Evolutionary conservation across 2,113 vertebrate genomes (phyloP).

Genomic region (Hemicordylus capensis): DNA sequence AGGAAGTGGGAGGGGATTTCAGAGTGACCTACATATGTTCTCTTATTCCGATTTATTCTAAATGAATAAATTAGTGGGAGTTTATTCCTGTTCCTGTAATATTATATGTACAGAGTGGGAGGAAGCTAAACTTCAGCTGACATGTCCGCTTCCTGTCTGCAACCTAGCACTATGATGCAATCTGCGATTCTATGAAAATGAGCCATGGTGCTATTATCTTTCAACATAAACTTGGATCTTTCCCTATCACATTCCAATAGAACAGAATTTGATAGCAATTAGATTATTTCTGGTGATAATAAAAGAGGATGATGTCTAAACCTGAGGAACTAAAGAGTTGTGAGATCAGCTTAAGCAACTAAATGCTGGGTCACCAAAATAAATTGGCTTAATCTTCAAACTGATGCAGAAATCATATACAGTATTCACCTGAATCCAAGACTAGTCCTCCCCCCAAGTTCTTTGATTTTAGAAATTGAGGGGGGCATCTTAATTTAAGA

Average conservation of each 20-base stretch:
- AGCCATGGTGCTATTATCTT: background rate
- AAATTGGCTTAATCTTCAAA: background rate
- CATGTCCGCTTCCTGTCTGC: background rate
- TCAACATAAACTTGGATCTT: background rate
- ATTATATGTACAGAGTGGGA: background rate
- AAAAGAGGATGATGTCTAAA: background rate
- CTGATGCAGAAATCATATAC: background rate
- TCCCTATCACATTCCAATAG: background rate
- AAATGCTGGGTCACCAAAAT: background rate
- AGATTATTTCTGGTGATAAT: background rate
- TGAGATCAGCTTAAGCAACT: background rate
- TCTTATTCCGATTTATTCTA: background rate
- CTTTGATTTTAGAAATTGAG: too few species aligned
- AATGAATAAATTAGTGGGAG: background rate
- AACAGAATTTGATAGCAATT: background rate
- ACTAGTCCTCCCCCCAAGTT: too few species aligned
- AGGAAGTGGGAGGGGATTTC: background rate
- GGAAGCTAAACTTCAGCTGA: background rate
- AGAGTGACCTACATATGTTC: slow-evolving; percentile 11
- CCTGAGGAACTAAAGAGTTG: background rate
- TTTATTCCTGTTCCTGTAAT: background rate
- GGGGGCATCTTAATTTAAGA: too few species aligned
- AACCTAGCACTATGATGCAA: background rate
- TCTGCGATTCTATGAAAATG: background rate
- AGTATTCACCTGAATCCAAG: too few species aligned